Percentiles rank a stretch among this genome's conserved stretches.
Evolutionary conservation across 2,113 vertebrate genomes (phyloP).

Genomic region (Lophius piscatorius): DNA sequence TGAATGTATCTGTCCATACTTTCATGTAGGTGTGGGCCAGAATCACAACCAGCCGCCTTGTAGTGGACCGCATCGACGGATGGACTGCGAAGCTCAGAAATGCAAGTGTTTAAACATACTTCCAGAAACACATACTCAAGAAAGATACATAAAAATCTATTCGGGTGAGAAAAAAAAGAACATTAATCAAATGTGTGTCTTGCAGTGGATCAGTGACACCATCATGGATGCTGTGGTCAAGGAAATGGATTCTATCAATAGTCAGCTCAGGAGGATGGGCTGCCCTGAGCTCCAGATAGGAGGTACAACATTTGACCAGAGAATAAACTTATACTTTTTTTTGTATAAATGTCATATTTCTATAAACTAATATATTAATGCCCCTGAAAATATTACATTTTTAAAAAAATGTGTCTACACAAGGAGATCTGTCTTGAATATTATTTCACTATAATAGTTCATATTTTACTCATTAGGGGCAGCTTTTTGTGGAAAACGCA

Average conservation of each 20-base stretch:
- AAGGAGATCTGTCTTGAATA: too few species aligned
- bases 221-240: constrained; percentile 91
- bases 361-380: too few species aligned
- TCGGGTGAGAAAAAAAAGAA: background rate
- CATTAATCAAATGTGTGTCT: background rate
- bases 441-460: too few species aligned
- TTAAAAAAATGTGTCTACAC: too few species aligned
- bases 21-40: constrained; percentile 90
- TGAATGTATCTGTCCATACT: background rate
- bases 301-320: constrained; percentile 78
- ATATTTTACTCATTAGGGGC: too few species aligned
- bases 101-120: constrained; percentile 73
- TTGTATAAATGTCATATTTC: too few species aligned
- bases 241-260: constrained; percentile 92
- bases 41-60: constrained; percentile 87
- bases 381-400: too few species aligned
- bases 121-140: background rate
- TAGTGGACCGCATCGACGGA: constrained; percentile 88
- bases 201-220: constrained; percentile 96
- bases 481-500: too few species aligned
- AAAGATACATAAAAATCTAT: background rate
- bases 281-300: constrained; percentile 95
- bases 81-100: constrained; percentile 97
- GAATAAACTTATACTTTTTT: too few species aligned
- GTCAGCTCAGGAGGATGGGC: constrained; percentile 92